Evolutionary conservation across 2,888 invertebrate species (phyloP).

Genomic region (Shargacucullia verbasci): DNA sequence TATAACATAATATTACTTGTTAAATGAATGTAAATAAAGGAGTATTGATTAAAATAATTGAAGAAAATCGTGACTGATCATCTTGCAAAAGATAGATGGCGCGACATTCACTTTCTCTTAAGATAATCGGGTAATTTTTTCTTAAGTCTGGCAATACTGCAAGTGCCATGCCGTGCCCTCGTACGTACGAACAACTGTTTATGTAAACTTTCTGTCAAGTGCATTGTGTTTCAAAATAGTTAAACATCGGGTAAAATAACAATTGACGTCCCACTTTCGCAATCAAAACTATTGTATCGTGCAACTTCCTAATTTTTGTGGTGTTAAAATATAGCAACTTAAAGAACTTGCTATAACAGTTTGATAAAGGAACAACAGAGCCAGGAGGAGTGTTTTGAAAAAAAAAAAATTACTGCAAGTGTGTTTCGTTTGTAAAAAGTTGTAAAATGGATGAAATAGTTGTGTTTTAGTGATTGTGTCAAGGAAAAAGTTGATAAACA

Average conservation of each 20-base stretch:
- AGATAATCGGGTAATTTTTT: slow-evolving; percentile 20
- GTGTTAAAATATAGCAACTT: no score
- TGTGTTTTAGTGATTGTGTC: slow-evolving; percentile 11
- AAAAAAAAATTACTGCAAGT: slow-evolving; percentile 42
- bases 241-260: slow-evolving; percentile 63
- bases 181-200: slow-evolving; percentile 66
- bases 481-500: slow-evolving; percentile 10
- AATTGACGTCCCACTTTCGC: slow-evolving; percentile 57
- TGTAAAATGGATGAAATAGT: slow-evolving; percentile 17
- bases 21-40: no score
- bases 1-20: no score
- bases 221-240: slow-evolving; percentile 71
- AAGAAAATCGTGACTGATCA: no score
- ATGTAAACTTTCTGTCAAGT: slow-evolving; percentile 76
- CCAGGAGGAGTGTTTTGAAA: slow-evolving; percentile 37
- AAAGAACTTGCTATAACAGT: no score
- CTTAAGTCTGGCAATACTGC: slow-evolving; percentile 61
- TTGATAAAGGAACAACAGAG: slow-evolving; percentile 37
- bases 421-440: slow-evolving; percentile 39
- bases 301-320: slow-evolving; percentile 46
- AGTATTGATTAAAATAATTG: no score
- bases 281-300: slow-evolving; percentile 49
- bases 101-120: not conserved
- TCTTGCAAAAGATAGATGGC: no score
- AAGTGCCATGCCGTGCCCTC: slow-evolving; percentile 70